Base-by-base conservation (phyloP, 2,888 invertebrate genomes). In the Thymelicus lineola region DNA sequence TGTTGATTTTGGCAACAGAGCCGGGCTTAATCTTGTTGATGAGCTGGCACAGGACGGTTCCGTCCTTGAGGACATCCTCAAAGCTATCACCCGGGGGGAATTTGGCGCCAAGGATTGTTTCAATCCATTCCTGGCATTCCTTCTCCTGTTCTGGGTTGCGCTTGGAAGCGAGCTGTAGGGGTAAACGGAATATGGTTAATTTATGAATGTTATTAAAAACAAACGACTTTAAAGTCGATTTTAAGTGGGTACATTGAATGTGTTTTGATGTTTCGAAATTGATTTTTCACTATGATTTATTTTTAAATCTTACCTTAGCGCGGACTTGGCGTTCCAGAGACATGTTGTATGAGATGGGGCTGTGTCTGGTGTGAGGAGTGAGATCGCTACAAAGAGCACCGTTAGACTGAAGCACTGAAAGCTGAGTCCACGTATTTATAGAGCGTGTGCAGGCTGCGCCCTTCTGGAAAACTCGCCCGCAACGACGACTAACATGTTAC, bases 1-100 rank as follows among this genome's bases (percentile, higher is more conserved):
- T 96, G 95, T 99, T 99, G 94, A 99, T 96, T 93, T 99, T 99
- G 84, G 96, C 85, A 73, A 99, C 94, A 75, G 97, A 94, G 80
- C 98, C 98, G 61, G 99, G 99, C 76, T 96, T 94, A 79, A 99
- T 93, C 88, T 97, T 98, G 95, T 99, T 99, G 94, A 99, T 98
- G 82, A 99, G 92, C 84, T 97, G 96, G 95, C 99, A 99, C 75
- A 99, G 96, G 74, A 99, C 96, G 77, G 97, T 97, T 71, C 99
- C 99, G 91, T 99, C 98, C 89, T 96, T 97, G 74, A 99, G 94
- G 75, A 97, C 96, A 84, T 99, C 98, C 84, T 99, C 99, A 84
- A 97, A 98, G 7, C 92, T 79, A 80, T 97, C 96, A 77, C 96
- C 95, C 71, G 95, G 95, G 71, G 98, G 98, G 94, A 99, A 97